These are phyloP conservation scores for Thereva nobilitata DNA, from an alignment of 2,888 invertebrate genomes.

Conservation along the genomic window DNA sequence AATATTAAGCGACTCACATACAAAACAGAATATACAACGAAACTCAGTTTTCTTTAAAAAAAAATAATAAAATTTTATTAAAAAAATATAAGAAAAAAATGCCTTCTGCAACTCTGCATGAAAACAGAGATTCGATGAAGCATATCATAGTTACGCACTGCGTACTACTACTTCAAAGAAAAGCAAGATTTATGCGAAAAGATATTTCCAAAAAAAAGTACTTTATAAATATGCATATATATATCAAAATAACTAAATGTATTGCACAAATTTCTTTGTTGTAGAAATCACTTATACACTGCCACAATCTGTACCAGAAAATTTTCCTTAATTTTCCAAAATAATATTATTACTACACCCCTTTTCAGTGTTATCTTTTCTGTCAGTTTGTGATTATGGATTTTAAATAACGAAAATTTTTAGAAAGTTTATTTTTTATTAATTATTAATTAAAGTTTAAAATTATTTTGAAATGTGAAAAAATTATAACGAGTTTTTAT, in stretches of 20 bases:
- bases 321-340: constrained; percentile 17
- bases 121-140: constrained; percentile 27
- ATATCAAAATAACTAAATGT: constrained; percentile 31
- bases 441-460: no score
- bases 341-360: constrained; percentile 2
- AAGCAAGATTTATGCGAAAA: constrained; percentile 14
- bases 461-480: no score
- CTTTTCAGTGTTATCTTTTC: constrained; percentile 26
- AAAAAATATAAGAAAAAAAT: no score
- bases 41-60: constrained; percentile 28
- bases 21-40: constrained; percentile 22
- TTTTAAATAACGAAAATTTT: no score
- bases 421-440: no score
- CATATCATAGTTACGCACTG: constrained; percentile 14
- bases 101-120: constrained; percentile 32
- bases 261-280: constrained; percentile 39
- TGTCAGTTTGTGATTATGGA: constrained; percentile 22
- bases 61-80: no score
- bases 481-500: no score
- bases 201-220: constrained; percentile 22
- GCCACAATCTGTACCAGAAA: constrained; percentile 28
- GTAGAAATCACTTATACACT: constrained; percentile 36
- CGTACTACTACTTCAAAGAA: constrained; percentile 34
- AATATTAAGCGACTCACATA: background rate
- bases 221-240: constrained; percentile 24